Evolutionary conservation across 2,888 invertebrate species (phyloP).

Genomic region (Ptilodon capucinus): DNA sequence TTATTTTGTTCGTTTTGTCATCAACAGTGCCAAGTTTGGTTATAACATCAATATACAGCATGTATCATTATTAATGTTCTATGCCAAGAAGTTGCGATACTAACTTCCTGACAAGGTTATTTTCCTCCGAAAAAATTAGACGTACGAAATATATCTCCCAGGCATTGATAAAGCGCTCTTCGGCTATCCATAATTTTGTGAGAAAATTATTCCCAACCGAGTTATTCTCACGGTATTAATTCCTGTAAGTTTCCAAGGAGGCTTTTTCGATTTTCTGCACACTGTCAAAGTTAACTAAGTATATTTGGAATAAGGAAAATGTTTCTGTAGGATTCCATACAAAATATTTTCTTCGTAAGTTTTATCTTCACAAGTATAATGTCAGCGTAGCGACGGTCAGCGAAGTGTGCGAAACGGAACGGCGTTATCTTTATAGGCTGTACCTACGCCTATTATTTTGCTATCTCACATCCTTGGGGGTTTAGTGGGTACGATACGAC

Average conservation of each 20-base stretch:
- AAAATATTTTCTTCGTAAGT: slow-evolving; percentile 24
- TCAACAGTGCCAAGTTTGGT: no score
- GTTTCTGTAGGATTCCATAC: slow-evolving; percentile 15
- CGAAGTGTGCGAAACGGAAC: slow-evolving; percentile 35
- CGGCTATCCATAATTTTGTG: slow-evolving; percentile 52
- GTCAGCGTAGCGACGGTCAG: slow-evolving; percentile 41
- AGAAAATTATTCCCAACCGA: slow-evolving; percentile 47
- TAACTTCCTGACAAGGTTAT: slow-evolving; percentile 42
- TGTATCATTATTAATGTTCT: slow-evolving; percentile 23
- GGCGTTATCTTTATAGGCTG: slow-evolving; percentile 45
- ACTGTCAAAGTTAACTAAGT: slow-evolving; percentile 15
- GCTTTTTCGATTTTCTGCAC: slow-evolving; percentile 25
- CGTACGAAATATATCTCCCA: slow-evolving; percentile 47
- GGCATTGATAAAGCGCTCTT: slow-evolving; percentile 59
- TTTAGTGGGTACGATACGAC: slow-evolving; percentile 15
- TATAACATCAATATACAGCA: no score
- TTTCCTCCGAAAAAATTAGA: slow-evolving; percentile 40
- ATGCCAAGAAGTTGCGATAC: slow-evolving; percentile 30
- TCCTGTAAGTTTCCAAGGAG: slow-evolving; percentile 33
- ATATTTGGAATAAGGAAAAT: slow-evolving; percentile 30
- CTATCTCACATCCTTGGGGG: slow-evolving; percentile 41
- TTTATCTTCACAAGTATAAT: slow-evolving; percentile 35
- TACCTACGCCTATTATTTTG: slow-evolving; percentile 41
- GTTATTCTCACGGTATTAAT: slow-evolving; percentile 46
- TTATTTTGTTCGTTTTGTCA: no score